Evolutionary conservation across 2,113 vertebrate species (phyloP), one percentile per base, ranked within the genome.

Genomic region (Rhabdomys dilectus): DNA sequence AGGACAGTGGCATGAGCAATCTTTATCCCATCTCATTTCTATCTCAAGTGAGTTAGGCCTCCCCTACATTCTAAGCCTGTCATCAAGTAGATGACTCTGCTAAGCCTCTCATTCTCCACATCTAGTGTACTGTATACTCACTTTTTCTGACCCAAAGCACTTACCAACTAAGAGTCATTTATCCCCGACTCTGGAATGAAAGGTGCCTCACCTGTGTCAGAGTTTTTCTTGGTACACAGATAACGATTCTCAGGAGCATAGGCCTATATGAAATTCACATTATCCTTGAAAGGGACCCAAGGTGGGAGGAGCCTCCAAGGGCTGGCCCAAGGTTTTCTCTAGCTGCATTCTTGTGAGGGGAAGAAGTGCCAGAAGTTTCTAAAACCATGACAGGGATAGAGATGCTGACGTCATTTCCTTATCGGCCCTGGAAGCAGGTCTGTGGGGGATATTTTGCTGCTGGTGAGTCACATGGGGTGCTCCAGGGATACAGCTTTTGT

Each of bases 111-210:
- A 31, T 31, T 26, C 36, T 58, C 34, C 13, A 15, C 62, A 53
- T 81, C 10, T 1, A 22, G 45, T 22, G 4, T 34, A 21, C 76
- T 29, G 10, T 64, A 29, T 48, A 13, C 22, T 70, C 26, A 16
- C 11, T 48, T 56, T 85, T 68, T 51, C 62, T 66, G 56, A 42
- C 22, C 68, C 34, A 26, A 39, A 77, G 78, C 15, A 6, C 36
- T 72, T 53, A 82, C 66, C 64, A 62, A 45, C 62, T 0, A 24
- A 75, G 75, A 93, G 77, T 51, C 16, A 11, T 86, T 88, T 95
- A 60, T 87, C 92, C 68, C 91, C 53, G 39, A 36, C 73, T 87
- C 22, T 94, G 95, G 91, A 97, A 93, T 64, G 89, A 96, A 77
- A 87, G 26, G 53, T 39, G 29, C 73, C 87, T 94, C 73, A 1